Conservation (phyloP, 2,113 vertebrate genomes). For the Mungos mungo region DNA sequence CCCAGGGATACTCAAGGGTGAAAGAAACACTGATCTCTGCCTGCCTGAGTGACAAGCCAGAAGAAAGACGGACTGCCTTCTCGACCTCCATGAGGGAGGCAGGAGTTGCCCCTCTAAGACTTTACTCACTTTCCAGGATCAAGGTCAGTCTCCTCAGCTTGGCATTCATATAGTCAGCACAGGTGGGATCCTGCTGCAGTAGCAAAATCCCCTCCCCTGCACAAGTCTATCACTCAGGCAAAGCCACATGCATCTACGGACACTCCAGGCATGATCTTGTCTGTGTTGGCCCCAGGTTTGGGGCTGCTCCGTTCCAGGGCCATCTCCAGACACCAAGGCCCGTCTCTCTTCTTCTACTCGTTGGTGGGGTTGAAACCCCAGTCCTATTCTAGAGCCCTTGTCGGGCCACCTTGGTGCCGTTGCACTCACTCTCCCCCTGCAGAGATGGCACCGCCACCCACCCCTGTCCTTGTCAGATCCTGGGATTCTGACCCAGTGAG, state of each 20-base stretch:
- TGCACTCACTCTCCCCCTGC: neutral
- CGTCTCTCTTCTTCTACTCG: neutral
- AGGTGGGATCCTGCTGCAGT: neutral
- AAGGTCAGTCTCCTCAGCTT: neutral
- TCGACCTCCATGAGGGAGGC: too few relatives aligned
- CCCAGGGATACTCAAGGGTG: neutral
- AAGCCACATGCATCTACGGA: neutral
- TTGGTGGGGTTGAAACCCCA: neutral
- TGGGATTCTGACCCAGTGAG: accelerated
- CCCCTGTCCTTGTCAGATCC: neutral
- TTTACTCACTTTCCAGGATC: neutral
- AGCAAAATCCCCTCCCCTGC: neutral
- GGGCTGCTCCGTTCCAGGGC: too few relatives aligned
- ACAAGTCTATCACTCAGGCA: neutral
- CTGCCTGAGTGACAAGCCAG: neutral
- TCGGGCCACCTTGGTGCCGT: neutral
- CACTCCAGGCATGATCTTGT: neutral
- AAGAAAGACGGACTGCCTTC: neutral
- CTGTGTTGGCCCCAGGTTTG: neutral
- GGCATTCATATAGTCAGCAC: neutral
- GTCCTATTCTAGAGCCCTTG: neutral
- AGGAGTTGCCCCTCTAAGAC: neutral
- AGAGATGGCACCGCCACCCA: neutral
- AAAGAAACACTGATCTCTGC: neutral
- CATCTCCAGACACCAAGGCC: neutral